Base-by-base conservation (phyloP, 37 sponge, comb jelly and placozoan genomes). In the Amphimedon queenslandica region DNA sequence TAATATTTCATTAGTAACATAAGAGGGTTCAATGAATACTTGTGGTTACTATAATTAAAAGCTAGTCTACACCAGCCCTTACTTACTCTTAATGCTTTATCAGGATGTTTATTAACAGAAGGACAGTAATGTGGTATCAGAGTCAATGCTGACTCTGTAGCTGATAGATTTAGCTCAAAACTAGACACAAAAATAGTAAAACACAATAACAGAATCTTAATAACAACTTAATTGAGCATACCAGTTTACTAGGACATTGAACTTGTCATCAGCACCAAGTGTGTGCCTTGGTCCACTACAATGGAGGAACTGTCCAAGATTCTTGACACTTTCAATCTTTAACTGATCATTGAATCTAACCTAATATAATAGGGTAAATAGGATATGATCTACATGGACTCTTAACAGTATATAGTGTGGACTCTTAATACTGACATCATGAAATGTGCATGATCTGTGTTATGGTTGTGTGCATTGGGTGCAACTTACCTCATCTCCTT, bases 301-400 rank as follows among this genome's bases (percentile, higher is more conserved):
- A 65, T 86, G 92, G 32, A 90, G 64, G 58, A 73, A 90, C 77
- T 90, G 92, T 23, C 92, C 92, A 58, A 78, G 87, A 1, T 87
- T 79, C 56, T 77, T 86, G 27, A 77, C 70, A 77, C 92, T 90
- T 71, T 86, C 87, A 75, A 90, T 72, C 67, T 60, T 82, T 31
- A 86, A 69, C 56, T 86, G 92, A 37, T 90, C 92, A 41, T 70
- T 53, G 55, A 71, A 71, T 36, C 76, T 75, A 13, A 80, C 81
- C 87, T 86, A 57, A n/a, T n/a, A n/a, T n/a, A n/a, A n/a, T n/a
- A n/a, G n/a, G n/a, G n/a, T n/a, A n/a, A n/a, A n/a, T n/a, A n/a
- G n/a, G n/a, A n/a, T n/a, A n/a, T n/a, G n/a, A n/a, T n/a, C n/a
- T n/a, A n/a, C n/a, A n/a, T n/a, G n/a, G n/a, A n/a, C n/a, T n/a